A percentile compares a stretch with the other conserved stretches of the same genome.
Evolutionary conservation across 2,113 vertebrate genomes (phyloP).

Genomic region (Loxodonta africana): DNA sequence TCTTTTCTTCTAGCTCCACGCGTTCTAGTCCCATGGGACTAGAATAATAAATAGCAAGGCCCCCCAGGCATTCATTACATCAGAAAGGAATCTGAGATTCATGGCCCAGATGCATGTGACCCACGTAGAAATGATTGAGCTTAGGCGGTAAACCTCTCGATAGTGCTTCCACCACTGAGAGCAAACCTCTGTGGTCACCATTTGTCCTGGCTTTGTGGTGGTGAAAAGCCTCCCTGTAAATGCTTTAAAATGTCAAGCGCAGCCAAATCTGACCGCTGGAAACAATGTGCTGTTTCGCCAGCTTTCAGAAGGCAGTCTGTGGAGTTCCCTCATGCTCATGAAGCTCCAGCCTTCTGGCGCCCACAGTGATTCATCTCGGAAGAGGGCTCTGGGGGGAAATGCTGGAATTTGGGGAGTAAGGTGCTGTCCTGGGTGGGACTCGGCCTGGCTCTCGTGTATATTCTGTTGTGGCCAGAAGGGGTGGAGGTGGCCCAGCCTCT

Average conservation of each 20-base stretch:
- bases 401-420: neutral
- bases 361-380: too few species aligned
- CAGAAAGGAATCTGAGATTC: too few species aligned
- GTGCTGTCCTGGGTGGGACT: neutral
- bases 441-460: neutral
- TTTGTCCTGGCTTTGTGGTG: neutral
- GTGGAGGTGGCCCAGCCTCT: neutral
- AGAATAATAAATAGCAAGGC: neutral
- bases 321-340: neutral
- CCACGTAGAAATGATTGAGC: too few species aligned
- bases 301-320: neutral
- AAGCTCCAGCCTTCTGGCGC: neutral
- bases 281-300: neutral
- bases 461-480: neutral
- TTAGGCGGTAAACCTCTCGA: neutral
- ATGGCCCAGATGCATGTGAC: neutral
- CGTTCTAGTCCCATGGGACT: neutral
- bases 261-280: neutral
- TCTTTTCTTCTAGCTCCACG: too few species aligned
- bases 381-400: neutral
- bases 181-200: neutral
- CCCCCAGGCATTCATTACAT: too few species aligned
- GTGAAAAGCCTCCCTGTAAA: neutral
- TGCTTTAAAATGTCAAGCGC: neutral
- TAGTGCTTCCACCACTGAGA: neutral